Evolutionary conservation across 2,888 invertebrate genomes (phyloP).

Genomic region (Melanargia galathea): DNA sequence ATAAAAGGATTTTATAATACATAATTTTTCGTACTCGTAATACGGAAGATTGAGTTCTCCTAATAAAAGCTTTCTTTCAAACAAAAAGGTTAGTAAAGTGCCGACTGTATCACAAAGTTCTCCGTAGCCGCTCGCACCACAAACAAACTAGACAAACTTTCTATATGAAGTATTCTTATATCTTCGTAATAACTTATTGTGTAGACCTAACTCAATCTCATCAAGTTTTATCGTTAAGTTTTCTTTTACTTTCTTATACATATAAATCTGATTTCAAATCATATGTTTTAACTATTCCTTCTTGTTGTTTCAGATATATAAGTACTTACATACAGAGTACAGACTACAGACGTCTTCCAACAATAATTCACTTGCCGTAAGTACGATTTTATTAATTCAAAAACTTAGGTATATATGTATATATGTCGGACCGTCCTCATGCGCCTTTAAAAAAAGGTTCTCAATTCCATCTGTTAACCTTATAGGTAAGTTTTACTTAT

Average conservation of each 20-base stretch:
- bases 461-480: too few relatives aligned
- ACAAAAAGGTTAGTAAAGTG: conserved; percentile 12
- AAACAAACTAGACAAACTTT: conserved; percentile 7
- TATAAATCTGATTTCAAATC: too few relatives aligned
- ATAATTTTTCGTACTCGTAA: too few relatives aligned
- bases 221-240: background rate
- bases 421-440: too few relatives aligned
- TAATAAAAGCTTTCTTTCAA: background rate
- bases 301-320: conserved; percentile 3
- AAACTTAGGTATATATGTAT: too few relatives aligned
- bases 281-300: background rate
- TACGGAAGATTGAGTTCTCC: conserved; percentile 4
- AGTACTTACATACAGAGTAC: too few relatives aligned
- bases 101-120: background rate
- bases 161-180: conserved; percentile 1
- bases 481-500: too few relatives aligned
- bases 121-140: background rate
- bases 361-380: background rate
- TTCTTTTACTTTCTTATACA: too few relatives aligned
- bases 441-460: too few relatives aligned
- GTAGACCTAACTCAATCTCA: background rate
- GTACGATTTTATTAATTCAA: background rate
- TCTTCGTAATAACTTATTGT: conserved; percentile 1
- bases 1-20: too few relatives aligned
- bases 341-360: background rate